A percentile compares a stretch with the other conserved stretches of the same genome.
Evolutionary conservation across 2,888 invertebrate genomes (phyloP).

Genomic region (Acrobasis consociella): DNA sequence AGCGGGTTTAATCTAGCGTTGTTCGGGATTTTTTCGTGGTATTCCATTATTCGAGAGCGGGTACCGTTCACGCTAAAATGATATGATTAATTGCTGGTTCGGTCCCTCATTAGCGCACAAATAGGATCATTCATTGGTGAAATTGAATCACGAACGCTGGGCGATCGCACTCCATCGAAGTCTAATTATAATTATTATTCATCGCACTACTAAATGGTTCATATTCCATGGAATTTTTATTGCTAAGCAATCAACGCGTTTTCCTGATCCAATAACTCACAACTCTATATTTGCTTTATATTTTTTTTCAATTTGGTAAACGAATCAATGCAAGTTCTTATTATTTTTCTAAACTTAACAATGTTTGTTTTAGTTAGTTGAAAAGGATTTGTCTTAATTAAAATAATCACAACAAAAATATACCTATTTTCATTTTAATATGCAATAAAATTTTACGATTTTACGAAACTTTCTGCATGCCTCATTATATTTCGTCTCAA

Average conservation of each 20-base stretch:
- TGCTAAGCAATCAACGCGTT: constrained; percentile 5
- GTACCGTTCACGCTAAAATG: constrained; percentile 75
- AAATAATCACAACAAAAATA: background rate
- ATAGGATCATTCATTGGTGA: constrained; percentile 77
- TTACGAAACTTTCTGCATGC: background rate
- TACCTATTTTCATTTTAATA: background rate
- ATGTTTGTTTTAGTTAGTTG: no score
- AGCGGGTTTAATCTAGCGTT: constrained; percentile 75
- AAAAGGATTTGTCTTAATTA: background rate
- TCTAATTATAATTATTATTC: constrained; percentile 76
- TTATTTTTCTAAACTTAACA: no score
- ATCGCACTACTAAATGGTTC: constrained; percentile 47
- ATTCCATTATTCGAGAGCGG: constrained; percentile 73
- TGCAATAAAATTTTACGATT: constrained; percentile 14
- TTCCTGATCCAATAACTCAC: background rate
- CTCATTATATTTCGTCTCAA: constrained; percentile 15
- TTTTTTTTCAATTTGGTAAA: background rate
- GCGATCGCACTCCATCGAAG: constrained; percentile 62
- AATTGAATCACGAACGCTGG: constrained; percentile 72
- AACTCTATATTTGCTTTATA: no score
- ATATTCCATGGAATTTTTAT: constrained; percentile 36
- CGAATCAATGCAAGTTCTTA: no score
- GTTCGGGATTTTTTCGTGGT: constrained; percentile 72
- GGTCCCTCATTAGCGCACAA: constrained; percentile 78
- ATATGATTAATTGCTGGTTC: constrained; percentile 79